phyloP scores from a whole-genome alignment of 1,140 invertebrate genomes.

The Eupristina koningsbergeri region DNA sequence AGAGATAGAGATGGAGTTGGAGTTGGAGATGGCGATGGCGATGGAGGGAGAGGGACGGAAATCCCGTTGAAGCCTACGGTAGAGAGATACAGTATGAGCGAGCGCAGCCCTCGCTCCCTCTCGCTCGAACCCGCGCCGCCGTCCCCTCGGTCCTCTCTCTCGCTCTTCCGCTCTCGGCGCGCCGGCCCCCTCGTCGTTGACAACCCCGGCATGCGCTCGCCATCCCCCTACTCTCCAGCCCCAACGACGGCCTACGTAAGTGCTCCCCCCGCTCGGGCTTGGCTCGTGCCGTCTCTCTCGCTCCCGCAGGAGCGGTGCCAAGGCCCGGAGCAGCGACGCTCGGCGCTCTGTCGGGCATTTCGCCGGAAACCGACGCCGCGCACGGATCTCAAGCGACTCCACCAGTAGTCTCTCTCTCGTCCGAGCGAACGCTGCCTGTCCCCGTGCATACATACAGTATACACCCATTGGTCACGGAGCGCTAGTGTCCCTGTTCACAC shows the following conservation, averaged over 20 bases:
- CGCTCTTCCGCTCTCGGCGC: not conserved
- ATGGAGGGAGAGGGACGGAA: slow-evolving; percentile 9
- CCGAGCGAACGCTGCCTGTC: slow-evolving; percentile 6
- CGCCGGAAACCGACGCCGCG: slow-evolving; percentile 73
- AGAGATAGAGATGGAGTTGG: too few species aligned
- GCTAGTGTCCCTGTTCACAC: not conserved
- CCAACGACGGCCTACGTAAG: not conserved
- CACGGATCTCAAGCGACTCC: slow-evolving; percentile 62
- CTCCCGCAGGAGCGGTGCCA: not conserved
- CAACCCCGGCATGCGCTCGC: not conserved
- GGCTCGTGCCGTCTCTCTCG: not conserved
- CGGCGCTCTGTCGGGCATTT: slow-evolving; percentile 68
- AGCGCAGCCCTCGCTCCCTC: too few species aligned
- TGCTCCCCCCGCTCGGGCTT: not conserved
- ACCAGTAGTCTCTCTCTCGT: slow-evolving; percentile 39
- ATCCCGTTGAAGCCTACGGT: slow-evolving; percentile 21
- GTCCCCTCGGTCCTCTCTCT: not conserved
- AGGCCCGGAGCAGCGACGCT: slow-evolving; percentile 36
- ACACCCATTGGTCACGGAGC: not conserved
- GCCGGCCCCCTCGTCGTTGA: not conserved
- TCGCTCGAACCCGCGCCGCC: too few species aligned
- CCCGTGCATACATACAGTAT: not conserved
- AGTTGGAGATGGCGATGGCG: too few species aligned
- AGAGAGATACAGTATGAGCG: too few species aligned
- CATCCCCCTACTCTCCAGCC: not conserved